Percentiles rank a stretch among this genome's conserved stretches.
phyloP scores from a whole-genome alignment of 2,888 invertebrate genomes.

The Tholera decimalis region DNA sequence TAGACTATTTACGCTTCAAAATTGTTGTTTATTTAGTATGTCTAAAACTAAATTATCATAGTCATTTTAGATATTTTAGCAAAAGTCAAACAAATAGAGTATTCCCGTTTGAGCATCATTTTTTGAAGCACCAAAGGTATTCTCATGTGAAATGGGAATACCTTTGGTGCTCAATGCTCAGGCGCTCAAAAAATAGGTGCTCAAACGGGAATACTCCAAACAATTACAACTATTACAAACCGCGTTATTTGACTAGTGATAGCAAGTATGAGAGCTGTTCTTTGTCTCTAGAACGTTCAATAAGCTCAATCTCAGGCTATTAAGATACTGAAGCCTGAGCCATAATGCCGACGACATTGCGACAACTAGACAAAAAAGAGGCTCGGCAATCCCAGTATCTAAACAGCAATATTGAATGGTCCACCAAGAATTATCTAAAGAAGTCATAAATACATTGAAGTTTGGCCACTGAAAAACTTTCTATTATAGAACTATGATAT shows the following conservation, averaged over 20 bases:
- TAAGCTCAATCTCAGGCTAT: not conserved
- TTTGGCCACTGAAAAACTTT: conserved; percentile 14
- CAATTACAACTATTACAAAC: conserved; percentile 25
- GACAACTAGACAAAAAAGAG: conserved; percentile 17
- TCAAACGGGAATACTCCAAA: too few species aligned
- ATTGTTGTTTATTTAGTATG: not conserved
- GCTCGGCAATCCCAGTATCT: not conserved
- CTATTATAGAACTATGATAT: conserved; percentile 1
- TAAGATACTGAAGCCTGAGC: not conserved
- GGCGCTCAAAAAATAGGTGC: too few species aligned
- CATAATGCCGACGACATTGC: not conserved
- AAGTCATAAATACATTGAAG: not conserved
- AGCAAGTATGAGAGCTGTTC: not conserved
- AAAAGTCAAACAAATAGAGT: conserved; percentile 7
- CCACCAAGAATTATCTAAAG: not conserved
- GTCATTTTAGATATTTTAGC: conserved; percentile 10
- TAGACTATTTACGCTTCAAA: too few species aligned
- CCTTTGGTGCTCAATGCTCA: too few species aligned
- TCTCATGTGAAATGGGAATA: too few species aligned
- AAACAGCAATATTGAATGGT: conserved; percentile 14
- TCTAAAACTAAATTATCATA: conserved; percentile 14
- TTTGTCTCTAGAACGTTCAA: not conserved
- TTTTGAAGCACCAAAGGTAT: too few species aligned
- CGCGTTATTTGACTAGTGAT: conserved; percentile 20
- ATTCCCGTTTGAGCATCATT: too few species aligned